These are phyloP conservation scores for Semibalanus balanoides DNA, from an alignment of 1,140 invertebrate genomes.

Conservation along the genomic window DNA sequence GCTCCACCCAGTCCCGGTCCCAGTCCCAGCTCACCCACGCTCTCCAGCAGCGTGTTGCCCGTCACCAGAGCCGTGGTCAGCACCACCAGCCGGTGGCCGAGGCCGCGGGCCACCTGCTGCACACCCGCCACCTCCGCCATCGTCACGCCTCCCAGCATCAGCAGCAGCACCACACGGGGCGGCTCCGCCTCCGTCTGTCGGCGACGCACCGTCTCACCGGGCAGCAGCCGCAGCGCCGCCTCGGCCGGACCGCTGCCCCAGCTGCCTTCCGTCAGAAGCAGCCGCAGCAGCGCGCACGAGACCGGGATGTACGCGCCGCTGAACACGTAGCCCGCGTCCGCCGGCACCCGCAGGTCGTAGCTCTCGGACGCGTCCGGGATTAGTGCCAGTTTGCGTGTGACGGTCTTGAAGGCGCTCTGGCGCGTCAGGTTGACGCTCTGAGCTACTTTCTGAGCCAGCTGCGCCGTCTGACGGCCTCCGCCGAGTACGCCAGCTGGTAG, in stretches of 20 bases:
- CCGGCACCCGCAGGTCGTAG: slow-evolving; percentile 13
- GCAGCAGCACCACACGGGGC: slow-evolving; percentile 11
- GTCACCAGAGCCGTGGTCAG: not conserved
- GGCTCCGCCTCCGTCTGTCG: not conserved
- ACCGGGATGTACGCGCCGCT: slow-evolving; percentile 16
- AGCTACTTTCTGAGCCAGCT: not conserved
- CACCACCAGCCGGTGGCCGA: not conserved
- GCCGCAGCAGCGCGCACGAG: slow-evolving; percentile 6
- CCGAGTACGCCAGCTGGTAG: not conserved
- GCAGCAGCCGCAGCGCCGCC: slow-evolving; percentile 13
- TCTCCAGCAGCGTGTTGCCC: not conserved
- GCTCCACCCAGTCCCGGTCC: too few relatives aligned
- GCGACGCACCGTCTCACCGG: not conserved
- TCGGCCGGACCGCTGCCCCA: not conserved
- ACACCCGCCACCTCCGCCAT: slow-evolving; percentile 13
- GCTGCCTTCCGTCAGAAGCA: not conserved
- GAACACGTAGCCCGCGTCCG: slow-evolving; percentile 16
- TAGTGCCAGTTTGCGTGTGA: slow-evolving; percentile 8
- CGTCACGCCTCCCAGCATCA: slow-evolving; percentile 13
- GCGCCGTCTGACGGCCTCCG: not conserved
- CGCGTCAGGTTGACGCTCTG: not conserved
- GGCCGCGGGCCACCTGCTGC: not conserved
- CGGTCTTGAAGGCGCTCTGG: not conserved
- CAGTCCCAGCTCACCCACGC: too few relatives aligned
- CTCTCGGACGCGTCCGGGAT: slow-evolving; percentile 14